Evolutionary conservation across 2,797 vertebrate species (phyloP).

Genomic region (Columba guinea): DNA sequence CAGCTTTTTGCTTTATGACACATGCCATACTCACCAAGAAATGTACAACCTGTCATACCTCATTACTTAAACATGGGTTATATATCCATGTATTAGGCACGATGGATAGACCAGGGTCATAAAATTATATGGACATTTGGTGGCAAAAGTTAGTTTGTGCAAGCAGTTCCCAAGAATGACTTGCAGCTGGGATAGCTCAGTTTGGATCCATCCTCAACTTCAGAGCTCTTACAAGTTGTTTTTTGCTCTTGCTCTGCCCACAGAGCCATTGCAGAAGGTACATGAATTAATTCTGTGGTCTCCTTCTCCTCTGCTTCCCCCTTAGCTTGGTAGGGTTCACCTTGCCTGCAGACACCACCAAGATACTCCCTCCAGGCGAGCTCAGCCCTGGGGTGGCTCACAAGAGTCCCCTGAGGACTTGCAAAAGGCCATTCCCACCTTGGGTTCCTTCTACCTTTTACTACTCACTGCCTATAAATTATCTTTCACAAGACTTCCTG

Average conservation of each 20-base stretch:
- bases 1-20: conserved; percentile 58
- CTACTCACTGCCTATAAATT: neutral
- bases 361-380: neutral
- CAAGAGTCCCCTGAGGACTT: neutral
- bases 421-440: neutral
- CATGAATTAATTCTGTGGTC: neutral
- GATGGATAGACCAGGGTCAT: conserved; percentile 35
- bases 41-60: conserved; percentile 40
- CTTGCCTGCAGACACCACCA: neutral
- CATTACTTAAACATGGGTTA: conserved; percentile 44
- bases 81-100: neutral
- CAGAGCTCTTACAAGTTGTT: neutral
- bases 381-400: neutral
- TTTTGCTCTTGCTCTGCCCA: neutral
- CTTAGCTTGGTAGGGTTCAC: neutral
- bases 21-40: conserved; percentile 39
- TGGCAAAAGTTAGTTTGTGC: neutral
- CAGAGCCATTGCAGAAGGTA: neutral
- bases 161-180: neutral
- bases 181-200: neutral
- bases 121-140: conserved; percentile 42
- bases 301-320: neutral
- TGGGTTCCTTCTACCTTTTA: neutral
- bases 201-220: neutral
- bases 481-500: neutral